These are phyloP conservation scores for Stenurella melanura DNA, from an alignment of 2,888 invertebrate species.

Conservation along the genomic window DNA sequence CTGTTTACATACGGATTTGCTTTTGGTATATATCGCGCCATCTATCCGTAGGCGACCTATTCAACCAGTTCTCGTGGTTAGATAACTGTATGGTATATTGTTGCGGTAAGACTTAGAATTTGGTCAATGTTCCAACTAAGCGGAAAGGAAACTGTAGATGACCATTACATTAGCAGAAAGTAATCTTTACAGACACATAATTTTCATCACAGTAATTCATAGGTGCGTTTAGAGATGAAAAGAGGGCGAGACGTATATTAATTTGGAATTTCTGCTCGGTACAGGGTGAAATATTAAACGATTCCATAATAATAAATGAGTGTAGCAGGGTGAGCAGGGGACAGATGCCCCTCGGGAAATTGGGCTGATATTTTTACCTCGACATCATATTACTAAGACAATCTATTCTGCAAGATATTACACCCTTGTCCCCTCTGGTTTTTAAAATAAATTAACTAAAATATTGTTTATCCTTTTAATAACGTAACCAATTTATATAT, in stretches of 20 bases:
- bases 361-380: too few species aligned
- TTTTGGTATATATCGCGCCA: neutral
- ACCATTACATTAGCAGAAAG: neutral
- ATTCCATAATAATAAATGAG: too few species aligned
- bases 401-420: too few species aligned
- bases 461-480: too few species aligned
- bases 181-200: neutral
- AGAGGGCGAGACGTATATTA: neutral
- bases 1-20: neutral
- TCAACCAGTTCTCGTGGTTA: too few species aligned
- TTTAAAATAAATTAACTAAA: too few species aligned
- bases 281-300: too few species aligned
- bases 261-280: neutral
- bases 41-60: neutral
- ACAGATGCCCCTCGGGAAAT: too few species aligned
- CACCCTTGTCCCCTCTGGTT: too few species aligned
- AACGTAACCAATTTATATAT: too few species aligned
- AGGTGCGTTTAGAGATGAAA: neutral
- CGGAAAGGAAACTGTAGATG: neutral
- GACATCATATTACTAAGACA: too few species aligned
- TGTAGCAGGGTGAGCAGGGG: too few species aligned
- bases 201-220: neutral
- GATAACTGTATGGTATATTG: neutral
- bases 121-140: neutral
- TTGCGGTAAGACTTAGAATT: neutral